These are phyloP conservation scores for Dasyprocta punctata DNA, from an alignment of 2,113 vertebrate species.

Conservation along the genomic window DNA sequence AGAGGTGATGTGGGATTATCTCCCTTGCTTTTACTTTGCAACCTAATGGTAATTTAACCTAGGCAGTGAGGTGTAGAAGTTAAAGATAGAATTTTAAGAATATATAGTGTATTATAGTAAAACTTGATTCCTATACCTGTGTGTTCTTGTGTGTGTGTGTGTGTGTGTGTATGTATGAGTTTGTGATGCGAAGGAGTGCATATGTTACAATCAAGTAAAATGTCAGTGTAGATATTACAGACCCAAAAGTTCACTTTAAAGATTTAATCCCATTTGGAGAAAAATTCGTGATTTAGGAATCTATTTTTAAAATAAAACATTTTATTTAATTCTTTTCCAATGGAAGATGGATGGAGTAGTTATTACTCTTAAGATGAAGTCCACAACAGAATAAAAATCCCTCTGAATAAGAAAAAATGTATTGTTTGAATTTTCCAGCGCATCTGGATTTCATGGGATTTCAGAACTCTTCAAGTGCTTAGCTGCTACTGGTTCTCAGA, in stretches of 20 bases:
- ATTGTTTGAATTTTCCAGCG: slow-evolving; percentile 40
- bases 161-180: too few species aligned
- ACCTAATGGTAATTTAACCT: not conserved
- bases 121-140: not conserved
- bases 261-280: not conserved
- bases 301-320: slow-evolving; percentile 14
- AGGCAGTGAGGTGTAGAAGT: not conserved
- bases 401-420: not conserved
- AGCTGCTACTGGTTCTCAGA: not conserved
- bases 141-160: not conserved
- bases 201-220: not conserved
- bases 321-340: slow-evolving; percentile 17
- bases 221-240: not conserved
- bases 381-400: slow-evolving; percentile 21
- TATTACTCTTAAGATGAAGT: not conserved
- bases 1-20: not conserved
- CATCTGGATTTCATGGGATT: slow-evolving; percentile 51
- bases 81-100: not conserved
- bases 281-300: not conserved
- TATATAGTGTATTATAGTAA: not conserved
- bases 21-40: not conserved
- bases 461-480: slow-evolving; percentile 28
- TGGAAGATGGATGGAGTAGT: not conserved
- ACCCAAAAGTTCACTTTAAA: not conserved
- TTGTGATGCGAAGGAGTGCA: not conserved